These are phyloP conservation scores for Turritopsis rubra DNA, from an alignment of 30 jellyfish, hydroid and myxozoan genomes.

Conservation along the genomic window DNA sequence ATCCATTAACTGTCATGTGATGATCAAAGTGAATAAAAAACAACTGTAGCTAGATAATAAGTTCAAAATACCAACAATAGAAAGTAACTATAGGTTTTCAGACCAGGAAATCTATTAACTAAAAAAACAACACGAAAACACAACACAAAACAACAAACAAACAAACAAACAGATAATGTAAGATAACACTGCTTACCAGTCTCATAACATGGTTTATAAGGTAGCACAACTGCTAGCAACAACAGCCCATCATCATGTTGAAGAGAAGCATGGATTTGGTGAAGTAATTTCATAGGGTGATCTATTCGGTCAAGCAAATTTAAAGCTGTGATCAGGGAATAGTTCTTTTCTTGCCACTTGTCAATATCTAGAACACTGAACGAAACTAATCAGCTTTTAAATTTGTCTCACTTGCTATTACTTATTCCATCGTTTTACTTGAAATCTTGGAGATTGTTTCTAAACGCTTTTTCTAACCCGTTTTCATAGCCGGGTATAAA, in stretches of 20 bases:
- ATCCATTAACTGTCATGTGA: no score
- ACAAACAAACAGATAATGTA: neutral
- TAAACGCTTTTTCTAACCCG: no score
- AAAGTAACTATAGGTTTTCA: no score
- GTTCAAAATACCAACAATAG: no score
- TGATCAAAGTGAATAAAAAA: no score
- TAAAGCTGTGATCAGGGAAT: constrained; percentile 52
- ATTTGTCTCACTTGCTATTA: no score
- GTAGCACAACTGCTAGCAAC: constrained; percentile 73
- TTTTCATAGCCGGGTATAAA: no score
- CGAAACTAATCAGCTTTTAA: no score
- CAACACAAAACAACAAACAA: neutral
- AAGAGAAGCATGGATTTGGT: constrained; percentile 42
- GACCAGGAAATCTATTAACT: no score
- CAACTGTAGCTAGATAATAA: neutral
- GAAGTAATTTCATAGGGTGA: constrained; percentile 42
- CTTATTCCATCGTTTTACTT: no score
- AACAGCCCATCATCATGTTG: constrained; percentile 52
- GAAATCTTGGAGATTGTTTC: no score
- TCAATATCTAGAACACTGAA: constrained; percentile 68
- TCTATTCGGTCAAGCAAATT: constrained; percentile 73
- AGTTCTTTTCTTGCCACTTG: constrained; percentile 62
- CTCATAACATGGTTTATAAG: constrained; percentile 83
- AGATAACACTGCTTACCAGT: constrained; percentile 48
- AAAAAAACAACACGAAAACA: neutral